Evolutionary conservation across 2,113 vertebrate species (phyloP).

Genomic region (Hucho hucho): DNA sequence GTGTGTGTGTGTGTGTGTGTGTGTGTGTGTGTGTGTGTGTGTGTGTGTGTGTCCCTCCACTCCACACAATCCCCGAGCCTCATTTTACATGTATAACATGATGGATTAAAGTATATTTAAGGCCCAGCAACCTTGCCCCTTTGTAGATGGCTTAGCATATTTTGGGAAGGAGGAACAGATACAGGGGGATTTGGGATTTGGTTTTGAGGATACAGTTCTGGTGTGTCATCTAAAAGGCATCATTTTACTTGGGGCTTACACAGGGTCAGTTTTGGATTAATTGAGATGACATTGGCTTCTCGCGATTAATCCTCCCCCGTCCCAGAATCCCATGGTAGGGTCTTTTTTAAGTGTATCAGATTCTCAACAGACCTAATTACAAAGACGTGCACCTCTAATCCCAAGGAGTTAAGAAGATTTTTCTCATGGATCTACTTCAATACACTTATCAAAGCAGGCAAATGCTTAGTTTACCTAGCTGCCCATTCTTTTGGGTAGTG

Average conservation of each 20-base stretch:
- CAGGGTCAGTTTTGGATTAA: constrained; percentile 13
- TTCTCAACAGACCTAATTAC: constrained; percentile 11
- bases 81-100: constrained; percentile 20
- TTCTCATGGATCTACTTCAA: background rate
- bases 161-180: background rate
- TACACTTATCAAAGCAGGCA: constrained; percentile 12
- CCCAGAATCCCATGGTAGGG: background rate
- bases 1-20: too few relatives aligned
- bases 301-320: background rate
- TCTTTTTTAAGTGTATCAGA: constrained; percentile 9
- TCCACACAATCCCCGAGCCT: constrained; percentile 7
- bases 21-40: background rate
- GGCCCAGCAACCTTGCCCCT: background rate
- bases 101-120: constrained; percentile 25
- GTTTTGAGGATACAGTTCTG: background rate
- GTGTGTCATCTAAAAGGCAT: constrained; percentile 2
- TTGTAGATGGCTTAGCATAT: constrained; percentile 14
- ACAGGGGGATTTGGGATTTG: constrained; percentile 2
- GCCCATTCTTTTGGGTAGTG: constrained; percentile 1
- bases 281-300: constrained; percentile 10
- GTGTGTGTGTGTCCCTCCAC: background rate
- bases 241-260: constrained; percentile 3
- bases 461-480: background rate
- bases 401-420: background rate
- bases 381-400: constrained; percentile 16